These are phyloP conservation scores for Syngnathus floridae DNA, from an alignment of 2,113 vertebrate genomes.

Conservation along the genomic window DNA sequence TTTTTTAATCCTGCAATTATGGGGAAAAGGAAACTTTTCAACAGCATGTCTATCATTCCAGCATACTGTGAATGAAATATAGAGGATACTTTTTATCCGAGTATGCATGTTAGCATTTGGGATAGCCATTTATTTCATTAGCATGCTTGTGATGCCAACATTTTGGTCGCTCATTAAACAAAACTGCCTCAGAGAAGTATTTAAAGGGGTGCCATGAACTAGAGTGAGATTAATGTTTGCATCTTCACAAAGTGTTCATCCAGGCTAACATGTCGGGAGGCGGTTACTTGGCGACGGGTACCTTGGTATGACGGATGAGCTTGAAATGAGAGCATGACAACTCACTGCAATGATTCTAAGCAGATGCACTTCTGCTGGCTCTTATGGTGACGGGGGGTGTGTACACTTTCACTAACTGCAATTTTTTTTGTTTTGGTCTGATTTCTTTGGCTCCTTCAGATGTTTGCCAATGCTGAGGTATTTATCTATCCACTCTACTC, in stretches of 20 bases:
- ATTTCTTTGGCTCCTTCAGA: slow-evolving; percentile 77
- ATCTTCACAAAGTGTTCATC: not conserved
- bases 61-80: not conserved
- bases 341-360: slow-evolving; percentile 51
- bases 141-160: not conserved
- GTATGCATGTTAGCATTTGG: not conserved
- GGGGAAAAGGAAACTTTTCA: not conserved
- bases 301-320: slow-evolving; percentile 25
- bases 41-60: not conserved
- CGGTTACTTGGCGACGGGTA: slow-evolving; percentile 10
- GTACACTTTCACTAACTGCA: slow-evolving; percentile 69
- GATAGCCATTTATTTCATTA: not conserved
- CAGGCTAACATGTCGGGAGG: slow-evolving; percentile 40
- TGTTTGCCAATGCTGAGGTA: slow-evolving; percentile 82
- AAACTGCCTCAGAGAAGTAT: slow-evolving; percentile 19
- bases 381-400: slow-evolving; percentile 69
- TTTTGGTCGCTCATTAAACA: slow-evolving; percentile 12
- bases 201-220: slow-evolving; percentile 4
- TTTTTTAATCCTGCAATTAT: not conserved
- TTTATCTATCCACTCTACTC: slow-evolving; percentile 61
- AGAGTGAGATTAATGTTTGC: not conserved
- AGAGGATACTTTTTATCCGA: not conserved
- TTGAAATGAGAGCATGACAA: slow-evolving; percentile 59
- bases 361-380: slow-evolving; percentile 59
- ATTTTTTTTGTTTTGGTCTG: slow-evolving; percentile 52